These are phyloP conservation scores for Rana temporaria DNA, from an alignment of 2,113 vertebrate genomes.

Conservation along the genomic window DNA sequence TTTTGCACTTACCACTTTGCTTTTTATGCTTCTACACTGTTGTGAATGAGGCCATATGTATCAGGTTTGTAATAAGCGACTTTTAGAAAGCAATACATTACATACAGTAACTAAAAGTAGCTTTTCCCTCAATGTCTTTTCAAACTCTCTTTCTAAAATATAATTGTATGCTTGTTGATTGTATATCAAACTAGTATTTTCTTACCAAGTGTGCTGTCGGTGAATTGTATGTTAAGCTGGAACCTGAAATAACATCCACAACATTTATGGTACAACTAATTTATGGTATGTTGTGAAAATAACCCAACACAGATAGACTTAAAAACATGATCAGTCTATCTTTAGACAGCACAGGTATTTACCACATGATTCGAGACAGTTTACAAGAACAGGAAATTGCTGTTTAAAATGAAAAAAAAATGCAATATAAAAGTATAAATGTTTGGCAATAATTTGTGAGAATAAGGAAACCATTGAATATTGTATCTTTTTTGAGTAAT, in stretches of 20 bases:
- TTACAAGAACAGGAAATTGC: constrained; percentile 57
- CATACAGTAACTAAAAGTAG: too few relatives aligned
- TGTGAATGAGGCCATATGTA: too few relatives aligned
- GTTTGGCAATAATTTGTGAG: constrained; percentile 43
- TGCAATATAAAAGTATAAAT: constrained; percentile 45
- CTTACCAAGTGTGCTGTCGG: constrained; percentile 52
- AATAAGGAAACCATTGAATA: constrained; percentile 49
- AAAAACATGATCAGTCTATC: constrained; percentile 11
- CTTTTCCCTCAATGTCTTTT: background rate
- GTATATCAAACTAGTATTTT: constrained; percentile 59
- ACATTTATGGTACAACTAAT: constrained; percentile 39
- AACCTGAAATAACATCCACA: constrained; percentile 57
- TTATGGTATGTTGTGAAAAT: constrained; percentile 36
- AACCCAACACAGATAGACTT: constrained; percentile 16
- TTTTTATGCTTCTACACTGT: too few relatives aligned
- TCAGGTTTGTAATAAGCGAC: too few relatives aligned
- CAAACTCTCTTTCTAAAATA: constrained; percentile 7
- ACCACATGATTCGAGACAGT: constrained; percentile 51
- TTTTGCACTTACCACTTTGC: too few relatives aligned
- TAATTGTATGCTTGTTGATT: constrained; percentile 57
- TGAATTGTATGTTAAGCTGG: constrained; percentile 51
- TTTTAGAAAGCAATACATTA: too few relatives aligned
- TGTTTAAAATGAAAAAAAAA: constrained; percentile 42
- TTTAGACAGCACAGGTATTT: constrained; percentile 30
- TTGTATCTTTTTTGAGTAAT: constrained; percentile 36